Percentiles rank a stretch among this genome's conserved stretches.
Conservation (phyloP, 2,888 invertebrate species). For the Rhagonycha fulva region DNA sequence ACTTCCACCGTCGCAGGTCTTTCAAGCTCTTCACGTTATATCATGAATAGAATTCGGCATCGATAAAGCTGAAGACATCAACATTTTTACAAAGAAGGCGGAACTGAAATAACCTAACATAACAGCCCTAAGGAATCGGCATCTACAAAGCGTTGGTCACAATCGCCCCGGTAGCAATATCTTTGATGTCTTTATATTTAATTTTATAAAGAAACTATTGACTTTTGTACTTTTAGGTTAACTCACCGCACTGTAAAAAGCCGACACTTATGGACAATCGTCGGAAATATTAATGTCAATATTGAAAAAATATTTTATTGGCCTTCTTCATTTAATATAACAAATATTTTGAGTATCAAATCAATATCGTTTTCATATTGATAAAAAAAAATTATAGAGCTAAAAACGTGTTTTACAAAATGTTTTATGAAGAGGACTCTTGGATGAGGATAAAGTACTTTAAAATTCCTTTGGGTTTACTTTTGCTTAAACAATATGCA, state of each 20-base stretch:
- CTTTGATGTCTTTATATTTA: constrained; percentile 29
- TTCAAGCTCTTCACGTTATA: background rate
- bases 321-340: background rate
- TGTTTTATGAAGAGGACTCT: constrained; percentile 2
- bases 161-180: constrained; percentile 27
- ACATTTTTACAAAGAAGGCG: constrained; percentile 18
- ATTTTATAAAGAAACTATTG: constrained; percentile 27
- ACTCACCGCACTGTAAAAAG: constrained; percentile 15
- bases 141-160: constrained; percentile 21
- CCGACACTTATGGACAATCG: constrained; percentile 15
- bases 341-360: background rate
- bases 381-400: background rate
- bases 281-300: constrained; percentile 21
- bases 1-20: background rate
- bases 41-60: constrained; percentile 6
- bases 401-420: constrained; percentile 1
- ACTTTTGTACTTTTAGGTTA: constrained; percentile 22
- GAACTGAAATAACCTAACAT: constrained; percentile 23
- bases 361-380: background rate
- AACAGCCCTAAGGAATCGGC: constrained; percentile 25
- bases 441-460: constrained; percentile 2
- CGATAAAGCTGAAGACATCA: constrained; percentile 9
- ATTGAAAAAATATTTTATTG: constrained; percentile 19
- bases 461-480: constrained; percentile 3
- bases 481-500: constrained; percentile 25